Conservation (phyloP, 2,113 vertebrate genomes). For the Corydoras maculifer region DNA sequence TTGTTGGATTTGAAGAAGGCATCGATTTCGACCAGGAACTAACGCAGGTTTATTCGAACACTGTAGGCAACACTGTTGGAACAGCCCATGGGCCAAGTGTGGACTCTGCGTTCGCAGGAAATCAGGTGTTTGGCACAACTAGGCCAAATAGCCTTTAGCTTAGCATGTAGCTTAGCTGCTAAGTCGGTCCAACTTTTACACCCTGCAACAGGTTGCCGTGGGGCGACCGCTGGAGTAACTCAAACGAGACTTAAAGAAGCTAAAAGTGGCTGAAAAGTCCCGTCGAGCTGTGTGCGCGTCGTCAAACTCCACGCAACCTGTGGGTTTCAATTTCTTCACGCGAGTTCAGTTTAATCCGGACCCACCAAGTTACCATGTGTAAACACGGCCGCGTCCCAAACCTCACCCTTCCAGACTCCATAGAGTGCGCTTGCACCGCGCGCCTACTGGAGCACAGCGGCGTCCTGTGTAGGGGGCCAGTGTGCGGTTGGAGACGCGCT, state of each 20-base stretch:
- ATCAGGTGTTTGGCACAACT: constrained; percentile 36
- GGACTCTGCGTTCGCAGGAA: constrained; percentile 10
- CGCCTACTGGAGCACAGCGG: neutral
- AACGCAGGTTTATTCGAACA: neutral
- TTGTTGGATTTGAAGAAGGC: no score
- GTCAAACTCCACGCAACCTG: neutral
- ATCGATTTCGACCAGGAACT: no score
- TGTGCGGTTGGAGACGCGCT: neutral
- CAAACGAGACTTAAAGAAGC: constrained; percentile 43
- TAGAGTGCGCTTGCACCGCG: neutral
- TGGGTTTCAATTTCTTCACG: neutral
- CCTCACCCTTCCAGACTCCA: neutral
- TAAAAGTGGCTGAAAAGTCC: constrained; percentile 26
- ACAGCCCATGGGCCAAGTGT: neutral
- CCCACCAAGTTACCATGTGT: constrained; percentile 2
- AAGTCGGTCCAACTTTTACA: constrained; percentile 54
- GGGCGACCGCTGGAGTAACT: constrained; percentile 51
- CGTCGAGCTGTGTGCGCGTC: neutral
- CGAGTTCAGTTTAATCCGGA: constrained; percentile 3
- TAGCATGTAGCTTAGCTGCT: constrained; percentile 14
- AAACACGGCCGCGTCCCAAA: neutral
- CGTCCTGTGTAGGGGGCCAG: neutral
- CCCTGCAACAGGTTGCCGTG: constrained; percentile 70
- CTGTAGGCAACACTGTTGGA: neutral
- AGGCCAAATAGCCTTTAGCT: constrained; percentile 37